These are phyloP conservation scores for Nannoperca australis DNA, from an alignment of 2,797 vertebrate species.

Conservation along the genomic window DNA sequence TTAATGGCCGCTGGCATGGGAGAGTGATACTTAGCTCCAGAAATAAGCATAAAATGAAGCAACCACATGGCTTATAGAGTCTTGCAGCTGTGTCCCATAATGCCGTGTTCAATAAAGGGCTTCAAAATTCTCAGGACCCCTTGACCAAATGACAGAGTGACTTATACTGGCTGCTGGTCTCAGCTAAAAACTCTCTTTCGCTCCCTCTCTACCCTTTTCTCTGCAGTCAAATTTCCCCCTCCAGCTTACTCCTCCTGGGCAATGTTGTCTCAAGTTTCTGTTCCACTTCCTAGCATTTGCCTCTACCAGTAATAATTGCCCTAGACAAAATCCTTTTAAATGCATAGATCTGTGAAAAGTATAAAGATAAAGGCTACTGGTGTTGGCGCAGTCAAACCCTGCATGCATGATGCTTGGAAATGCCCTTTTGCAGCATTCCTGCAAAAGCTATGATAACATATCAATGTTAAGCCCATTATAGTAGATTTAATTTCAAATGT, in stretches of 20 bases:
- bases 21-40: neutral
- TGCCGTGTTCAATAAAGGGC: slow-evolving; percentile 46
- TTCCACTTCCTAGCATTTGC: slow-evolving; percentile 67
- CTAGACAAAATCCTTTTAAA: slow-evolving; percentile 68
- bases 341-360: slow-evolving; percentile 63
- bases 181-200: slow-evolving; percentile 42
- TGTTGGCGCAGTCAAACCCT: slow-evolving; percentile 40
- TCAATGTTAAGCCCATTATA: slow-evolving; percentile 18
- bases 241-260: slow-evolving; percentile 52
- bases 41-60: slow-evolving; percentile 37
- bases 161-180: slow-evolving; percentile 46
- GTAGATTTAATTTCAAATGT: slow-evolving; percentile 16
- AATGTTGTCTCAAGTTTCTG: slow-evolving; percentile 66
- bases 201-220: slow-evolving; percentile 35
- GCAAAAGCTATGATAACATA: slow-evolving; percentile 30
- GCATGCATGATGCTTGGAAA: slow-evolving; percentile 40
- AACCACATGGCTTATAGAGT: slow-evolving; percentile 13
- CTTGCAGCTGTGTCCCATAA: slow-evolving; percentile 44
- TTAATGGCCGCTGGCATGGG: neutral
- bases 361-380: slow-evolving; percentile 47
- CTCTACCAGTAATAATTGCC: slow-evolving; percentile 67
- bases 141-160: slow-evolving; percentile 52
- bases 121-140: slow-evolving; percentile 35
- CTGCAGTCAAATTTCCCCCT: slow-evolving; percentile 54
- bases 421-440: slow-evolving; percentile 42